Evolutionary conservation across 2,113 vertebrate genomes (phyloP), one percentile per base, ranked within the genome.

Genomic region (Neogobius melanostomus): DNA sequence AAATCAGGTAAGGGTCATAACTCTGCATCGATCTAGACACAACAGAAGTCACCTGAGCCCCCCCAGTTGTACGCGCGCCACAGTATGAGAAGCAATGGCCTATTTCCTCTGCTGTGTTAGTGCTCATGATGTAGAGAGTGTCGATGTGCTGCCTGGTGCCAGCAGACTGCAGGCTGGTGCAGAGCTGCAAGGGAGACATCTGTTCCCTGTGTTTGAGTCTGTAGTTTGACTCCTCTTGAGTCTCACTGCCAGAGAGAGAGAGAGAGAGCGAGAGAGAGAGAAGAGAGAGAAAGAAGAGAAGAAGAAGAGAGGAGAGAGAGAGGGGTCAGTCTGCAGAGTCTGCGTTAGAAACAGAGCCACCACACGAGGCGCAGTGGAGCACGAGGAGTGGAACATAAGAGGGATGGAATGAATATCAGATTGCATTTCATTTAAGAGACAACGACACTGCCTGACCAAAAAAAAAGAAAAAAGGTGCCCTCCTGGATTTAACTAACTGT

Each of bases 131-230:
- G 50, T 21, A 51, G 62, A 52, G 49, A 52, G 21, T 66, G 48
- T 64, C 56, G 45, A 16, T 21, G 60, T 46, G 69, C 21, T 69
- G 66, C 7, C 65, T 57, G 63, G 69, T 87, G 76, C 78, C 77
- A 81, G 83, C 83, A 87, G 84, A 88, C 78, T 83, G 84, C 83
- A 64, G 81, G 74, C 83, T 87, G 79, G 78, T 83, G 78, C 89
- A 88, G 86, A 81, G 82, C 77, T 66, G 53, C 84, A 79, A 88
- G 85, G 89, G 75, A 82, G 82, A 86, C 92, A 91, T 90, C 89
- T 92, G 92, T 82, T 91, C 77, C 81, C 79, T 28, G 53, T 72
- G 81, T 90, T 91, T 81, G 81, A 77, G 81, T 79, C 83, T 84
- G 71, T 83, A 79, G 69, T 72, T 82, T 78, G 75, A 75, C 80